Percentiles rank a stretch among this genome's conserved stretches.
These are phyloP conservation scores for Sylvia atricapilla DNA, from an alignment of 2,113 vertebrate genomes.

Conservation along the genomic window DNA sequence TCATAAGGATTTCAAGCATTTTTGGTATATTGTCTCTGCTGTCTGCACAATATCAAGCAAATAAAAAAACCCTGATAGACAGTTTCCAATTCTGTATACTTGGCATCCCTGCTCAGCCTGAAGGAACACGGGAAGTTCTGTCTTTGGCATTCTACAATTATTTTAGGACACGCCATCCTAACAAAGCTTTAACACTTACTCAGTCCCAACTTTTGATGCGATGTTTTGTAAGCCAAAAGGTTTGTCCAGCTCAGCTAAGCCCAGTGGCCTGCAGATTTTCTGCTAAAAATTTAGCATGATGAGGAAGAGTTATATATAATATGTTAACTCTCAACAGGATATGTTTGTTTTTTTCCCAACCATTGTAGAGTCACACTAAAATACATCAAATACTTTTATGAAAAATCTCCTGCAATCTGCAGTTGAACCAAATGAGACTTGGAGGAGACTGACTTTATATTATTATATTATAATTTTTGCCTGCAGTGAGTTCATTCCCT, in stretches of 20 bases:
- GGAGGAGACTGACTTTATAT: background rate
- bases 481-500: background rate
- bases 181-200: constrained; percentile 30
- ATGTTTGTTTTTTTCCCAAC: background rate
- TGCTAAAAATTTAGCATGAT: background rate
- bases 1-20: constrained; percentile 55
- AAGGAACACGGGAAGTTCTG: constrained; percentile 28
- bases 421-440: background rate
- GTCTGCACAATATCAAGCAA: constrained; percentile 49
- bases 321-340: background rate
- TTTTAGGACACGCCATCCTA: constrained; percentile 25
- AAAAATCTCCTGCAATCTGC: background rate
- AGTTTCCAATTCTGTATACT: constrained; percentile 39
- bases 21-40: constrained; percentile 54
- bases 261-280: background rate
- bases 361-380: background rate
- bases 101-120: constrained; percentile 40
- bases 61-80: background rate
- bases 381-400: background rate
- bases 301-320: background rate
- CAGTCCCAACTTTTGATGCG: background rate
- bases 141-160: constrained; percentile 20
- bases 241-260: background rate
- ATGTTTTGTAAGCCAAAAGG: background rate
- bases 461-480: background rate